Percentiles rank a stretch among this genome's conserved stretches.
Conservation (phyloP, 2,113 vertebrate genomes). For the Takifugu flavidus region DNA sequence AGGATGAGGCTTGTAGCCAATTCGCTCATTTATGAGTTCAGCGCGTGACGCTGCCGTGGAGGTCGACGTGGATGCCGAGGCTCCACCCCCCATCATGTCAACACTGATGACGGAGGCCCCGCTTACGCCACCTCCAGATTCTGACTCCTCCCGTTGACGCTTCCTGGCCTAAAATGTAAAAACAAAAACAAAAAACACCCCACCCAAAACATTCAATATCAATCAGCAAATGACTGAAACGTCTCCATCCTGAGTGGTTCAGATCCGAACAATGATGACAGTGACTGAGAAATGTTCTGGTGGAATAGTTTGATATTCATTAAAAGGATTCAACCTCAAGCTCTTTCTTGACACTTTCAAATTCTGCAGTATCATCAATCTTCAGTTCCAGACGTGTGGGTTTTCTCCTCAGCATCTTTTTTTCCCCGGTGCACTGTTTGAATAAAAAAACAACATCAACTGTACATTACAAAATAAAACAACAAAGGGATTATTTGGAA, state of each 20-base stretch:
- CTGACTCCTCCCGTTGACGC: slow-evolving; percentile 89
- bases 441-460: background rate
- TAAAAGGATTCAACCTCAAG: slow-evolving; percentile 78
- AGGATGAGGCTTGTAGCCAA: slow-evolving; percentile 93
- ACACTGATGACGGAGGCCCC: slow-evolving; percentile 73
- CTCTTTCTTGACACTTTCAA: slow-evolving; percentile 91
- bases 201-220: background rate
- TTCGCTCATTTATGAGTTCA: slow-evolving; percentile 90
- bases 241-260: background rate
- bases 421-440: background rate
- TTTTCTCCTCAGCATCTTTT: slow-evolving; percentile 86
- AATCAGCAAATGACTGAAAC: background rate
- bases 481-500: too few relatives aligned
- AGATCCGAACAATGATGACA: background rate
- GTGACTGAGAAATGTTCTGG: too few relatives aligned
- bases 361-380: slow-evolving; percentile 93
- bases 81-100: slow-evolving; percentile 73
- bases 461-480: too few relatives aligned
- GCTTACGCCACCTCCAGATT: slow-evolving; percentile 71
- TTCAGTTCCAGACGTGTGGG: slow-evolving; percentile 94
- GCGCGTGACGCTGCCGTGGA: slow-evolving; percentile 79
- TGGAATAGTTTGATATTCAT: background rate
- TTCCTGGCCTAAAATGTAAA: slow-evolving; percentile 78
- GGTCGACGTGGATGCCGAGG: slow-evolving; percentile 21
- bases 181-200: background rate